Conservation (phyloP, 2,113 vertebrate genomes). For the Misgurnus mizolepis region DNA sequence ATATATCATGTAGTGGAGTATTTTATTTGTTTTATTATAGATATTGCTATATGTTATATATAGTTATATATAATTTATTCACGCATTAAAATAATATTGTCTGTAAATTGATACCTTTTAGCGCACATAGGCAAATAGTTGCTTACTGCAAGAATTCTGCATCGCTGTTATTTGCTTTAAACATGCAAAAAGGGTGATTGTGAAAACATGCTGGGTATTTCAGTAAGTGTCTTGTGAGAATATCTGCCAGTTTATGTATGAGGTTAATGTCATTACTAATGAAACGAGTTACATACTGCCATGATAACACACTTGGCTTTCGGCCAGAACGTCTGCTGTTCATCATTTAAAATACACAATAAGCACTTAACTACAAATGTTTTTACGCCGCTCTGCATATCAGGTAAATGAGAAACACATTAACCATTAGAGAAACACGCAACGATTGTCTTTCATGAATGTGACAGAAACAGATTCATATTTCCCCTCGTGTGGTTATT, state of each 20-base stretch:
- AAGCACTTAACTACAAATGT: constrained; percentile 33
- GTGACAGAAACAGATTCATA: background rate
- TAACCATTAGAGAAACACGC: background rate
- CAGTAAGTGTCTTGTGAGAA: constrained; percentile 9
- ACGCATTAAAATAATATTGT: constrained; percentile 1
- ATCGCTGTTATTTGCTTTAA: constrained; percentile 1
- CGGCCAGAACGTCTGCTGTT: constrained; percentile 44
- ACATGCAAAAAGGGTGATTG: background rate
- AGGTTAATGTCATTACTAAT: constrained; percentile 51
- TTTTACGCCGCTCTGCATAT: constrained; percentile 1
- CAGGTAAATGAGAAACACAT: constrained; percentile 29
- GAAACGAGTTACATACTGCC: constrained; percentile 27
- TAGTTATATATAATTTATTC: constrained; percentile 11
- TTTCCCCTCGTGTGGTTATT: background rate
- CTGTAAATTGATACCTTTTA: constrained; percentile 17
- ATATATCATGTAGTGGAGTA: no score
- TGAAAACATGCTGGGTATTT: constrained; percentile 19
- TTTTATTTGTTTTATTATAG: background rate
- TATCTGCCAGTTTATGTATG: constrained; percentile 26
- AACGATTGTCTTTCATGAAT: constrained; percentile 3
- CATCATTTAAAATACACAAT: constrained; percentile 28
- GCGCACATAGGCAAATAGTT: constrained; percentile 2
- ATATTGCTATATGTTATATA: background rate
- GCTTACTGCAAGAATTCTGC: constrained; percentile 19
- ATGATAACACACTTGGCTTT: constrained; percentile 41